Conservation (phyloP, 2,888 invertebrate genomes). For the Agrochola circellaris region DNA sequence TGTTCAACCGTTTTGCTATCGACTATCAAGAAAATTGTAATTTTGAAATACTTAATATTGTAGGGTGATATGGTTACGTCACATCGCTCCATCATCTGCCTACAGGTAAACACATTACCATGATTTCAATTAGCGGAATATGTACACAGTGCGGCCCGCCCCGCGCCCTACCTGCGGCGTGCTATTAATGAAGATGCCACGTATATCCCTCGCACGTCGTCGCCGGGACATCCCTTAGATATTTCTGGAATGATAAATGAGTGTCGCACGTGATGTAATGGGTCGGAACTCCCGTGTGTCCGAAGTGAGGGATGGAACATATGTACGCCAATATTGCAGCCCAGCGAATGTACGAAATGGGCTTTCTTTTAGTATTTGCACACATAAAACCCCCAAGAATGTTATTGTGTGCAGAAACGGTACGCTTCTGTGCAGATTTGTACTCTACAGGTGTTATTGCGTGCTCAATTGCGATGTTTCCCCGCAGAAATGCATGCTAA, state of each 20-base stretch:
- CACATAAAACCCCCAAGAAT: constrained; percentile 42
- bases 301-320: constrained; percentile 64
- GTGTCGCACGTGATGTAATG: constrained; percentile 79
- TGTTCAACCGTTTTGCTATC: constrained; percentile 8
- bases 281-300: constrained; percentile 72
- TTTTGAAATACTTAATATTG: constrained; percentile 19
- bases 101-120: constrained; percentile 66
- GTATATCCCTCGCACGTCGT: constrained; percentile 70
- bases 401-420: constrained; percentile 32
- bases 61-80: constrained; percentile 31
- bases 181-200: constrained; percentile 76
- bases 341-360: constrained; percentile 33
- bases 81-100: constrained; percentile 59
- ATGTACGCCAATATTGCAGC: constrained; percentile 64
- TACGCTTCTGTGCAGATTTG: constrained; percentile 25
- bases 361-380: constrained; percentile 50
- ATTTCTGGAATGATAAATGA: constrained; percentile 83
- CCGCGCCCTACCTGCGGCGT: constrained; percentile 63
- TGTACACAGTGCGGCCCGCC: constrained; percentile 54
- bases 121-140: constrained; percentile 73
- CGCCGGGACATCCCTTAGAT: constrained; percentile 74
- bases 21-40: constrained; percentile 8
- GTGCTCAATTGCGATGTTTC: constrained; percentile 16
- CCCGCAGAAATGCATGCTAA: constrained; percentile 26
- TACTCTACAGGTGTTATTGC: constrained; percentile 52